Evolutionary conservation across 2,113 vertebrate genomes (phyloP).

Genomic region (Hiodon alosoides): DNA sequence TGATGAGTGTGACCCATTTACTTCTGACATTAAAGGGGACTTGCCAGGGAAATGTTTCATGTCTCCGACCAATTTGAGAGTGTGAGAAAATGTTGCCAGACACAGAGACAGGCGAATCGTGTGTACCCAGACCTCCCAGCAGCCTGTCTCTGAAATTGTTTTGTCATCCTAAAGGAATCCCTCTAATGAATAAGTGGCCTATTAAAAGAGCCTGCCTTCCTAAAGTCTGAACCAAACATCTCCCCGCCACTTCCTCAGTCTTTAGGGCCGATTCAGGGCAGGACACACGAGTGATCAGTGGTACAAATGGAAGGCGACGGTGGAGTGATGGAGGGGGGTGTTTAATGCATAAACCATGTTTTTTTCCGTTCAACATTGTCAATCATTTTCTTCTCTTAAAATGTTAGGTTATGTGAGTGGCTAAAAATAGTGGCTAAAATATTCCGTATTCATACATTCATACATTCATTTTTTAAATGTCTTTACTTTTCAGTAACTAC

Average conservation of each 20-base stretch:
- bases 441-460: too few species aligned
- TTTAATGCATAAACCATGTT: neutral
- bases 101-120: slow-evolving; percentile 57
- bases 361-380: slow-evolving; percentile 28
- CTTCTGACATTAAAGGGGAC: slow-evolving; percentile 56
- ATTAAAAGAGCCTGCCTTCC: slow-evolving; percentile 53
- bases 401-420: too few species aligned
- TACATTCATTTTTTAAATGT: too few species aligned
- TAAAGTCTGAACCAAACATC: slow-evolving; percentile 44
- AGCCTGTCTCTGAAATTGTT: slow-evolving; percentile 49
- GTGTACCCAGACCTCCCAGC: slow-evolving; percentile 54
- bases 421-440: too few species aligned
- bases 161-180: slow-evolving; percentile 70
- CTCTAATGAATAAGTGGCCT: slow-evolving; percentile 63
- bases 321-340: neutral
- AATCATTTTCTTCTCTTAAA: too few species aligned
- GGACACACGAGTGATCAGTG: slow-evolving; percentile 52
- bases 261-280: slow-evolving; percentile 54
- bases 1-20: too few species aligned
- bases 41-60: slow-evolving; percentile 49
- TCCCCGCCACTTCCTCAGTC: slow-evolving; percentile 59
- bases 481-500: too few species aligned
- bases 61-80: slow-evolving; percentile 26
- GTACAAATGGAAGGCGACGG: slow-evolving; percentile 33
- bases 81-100: slow-evolving; percentile 52